Conservation (phyloP, 2,113 vertebrate species). For the rabbit (Oryctolagus cuniculus) region DNA sequence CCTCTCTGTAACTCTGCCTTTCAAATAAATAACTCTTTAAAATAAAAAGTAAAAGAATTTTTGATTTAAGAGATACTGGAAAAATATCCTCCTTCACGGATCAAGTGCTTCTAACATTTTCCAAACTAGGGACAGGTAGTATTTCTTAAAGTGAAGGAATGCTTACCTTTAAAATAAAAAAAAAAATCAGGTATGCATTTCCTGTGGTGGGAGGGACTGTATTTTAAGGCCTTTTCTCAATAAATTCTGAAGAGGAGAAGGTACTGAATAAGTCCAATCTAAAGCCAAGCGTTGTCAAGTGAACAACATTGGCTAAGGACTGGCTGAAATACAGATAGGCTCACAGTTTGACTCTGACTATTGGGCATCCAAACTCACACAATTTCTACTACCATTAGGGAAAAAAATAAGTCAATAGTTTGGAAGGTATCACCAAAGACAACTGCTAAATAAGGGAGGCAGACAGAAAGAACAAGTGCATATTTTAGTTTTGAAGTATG, state of each 20-base stretch:
- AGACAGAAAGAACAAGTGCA: neutral
- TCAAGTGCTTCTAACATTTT: constrained; percentile 1
- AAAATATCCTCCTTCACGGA: neutral
- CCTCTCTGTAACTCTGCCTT: no score
- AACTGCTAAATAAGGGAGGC: neutral
- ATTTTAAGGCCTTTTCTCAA: neutral
- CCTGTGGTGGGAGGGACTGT: neutral
- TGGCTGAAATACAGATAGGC: neutral
- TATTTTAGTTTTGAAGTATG: constrained; percentile 2
- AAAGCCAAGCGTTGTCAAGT: neutral
- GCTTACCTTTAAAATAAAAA: constrained; percentile 43
- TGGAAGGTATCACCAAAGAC: neutral
- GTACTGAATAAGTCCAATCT: neutral
- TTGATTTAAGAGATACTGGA: constrained; percentile 29
- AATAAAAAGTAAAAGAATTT: neutral
- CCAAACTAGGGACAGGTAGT: neutral
- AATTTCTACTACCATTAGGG: neutral
- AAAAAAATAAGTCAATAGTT: neutral
- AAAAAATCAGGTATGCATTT: neutral
- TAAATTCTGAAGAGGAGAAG: constrained; percentile 2
- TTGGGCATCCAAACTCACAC: neutral
- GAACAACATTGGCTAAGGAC: neutral
- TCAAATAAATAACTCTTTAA: no score
- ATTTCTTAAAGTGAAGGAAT: constrained; percentile 12
- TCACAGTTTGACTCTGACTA: neutral